Conservation (phyloP, 2,113 vertebrate species). For the Seriola dumerili region DNA sequence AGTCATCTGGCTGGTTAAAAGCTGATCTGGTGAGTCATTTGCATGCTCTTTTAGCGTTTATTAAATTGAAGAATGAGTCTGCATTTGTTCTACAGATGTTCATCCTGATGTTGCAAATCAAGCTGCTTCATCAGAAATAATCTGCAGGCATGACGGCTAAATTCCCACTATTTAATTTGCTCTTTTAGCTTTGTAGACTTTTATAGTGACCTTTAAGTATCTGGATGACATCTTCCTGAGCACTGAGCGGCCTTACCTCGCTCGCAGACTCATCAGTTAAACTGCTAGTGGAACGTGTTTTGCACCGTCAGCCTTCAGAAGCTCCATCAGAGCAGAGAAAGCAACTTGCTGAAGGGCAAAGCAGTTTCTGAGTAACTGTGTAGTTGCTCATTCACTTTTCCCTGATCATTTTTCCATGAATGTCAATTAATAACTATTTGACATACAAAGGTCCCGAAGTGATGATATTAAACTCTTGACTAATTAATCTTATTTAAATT, state of each 20-base stretch:
- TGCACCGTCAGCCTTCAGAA: background rate
- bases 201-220: background rate
- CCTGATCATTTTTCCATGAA: background rate
- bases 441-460: background rate
- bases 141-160: background rate
- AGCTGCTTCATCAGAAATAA: background rate
- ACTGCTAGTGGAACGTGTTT: too few species aligned
- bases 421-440: background rate
- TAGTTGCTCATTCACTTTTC: background rate
- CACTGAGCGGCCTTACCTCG: too few species aligned
- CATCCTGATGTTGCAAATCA: background rate
- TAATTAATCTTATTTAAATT: too few species aligned
- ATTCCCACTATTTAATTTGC: background rate
- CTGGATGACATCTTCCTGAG: too few species aligned
- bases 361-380: background rate
- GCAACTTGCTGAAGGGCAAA: background rate
- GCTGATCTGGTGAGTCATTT: too few species aligned
- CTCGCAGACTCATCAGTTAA: background rate
- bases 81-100: background rate
- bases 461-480: background rate
- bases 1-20: background rate
- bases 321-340: too few species aligned
- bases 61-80: background rate
- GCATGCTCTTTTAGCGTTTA: background rate
- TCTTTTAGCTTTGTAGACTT: background rate